phyloP scores from a whole-genome alignment of 2,888 invertebrate species.

The Chloromyia formosa region DNA sequence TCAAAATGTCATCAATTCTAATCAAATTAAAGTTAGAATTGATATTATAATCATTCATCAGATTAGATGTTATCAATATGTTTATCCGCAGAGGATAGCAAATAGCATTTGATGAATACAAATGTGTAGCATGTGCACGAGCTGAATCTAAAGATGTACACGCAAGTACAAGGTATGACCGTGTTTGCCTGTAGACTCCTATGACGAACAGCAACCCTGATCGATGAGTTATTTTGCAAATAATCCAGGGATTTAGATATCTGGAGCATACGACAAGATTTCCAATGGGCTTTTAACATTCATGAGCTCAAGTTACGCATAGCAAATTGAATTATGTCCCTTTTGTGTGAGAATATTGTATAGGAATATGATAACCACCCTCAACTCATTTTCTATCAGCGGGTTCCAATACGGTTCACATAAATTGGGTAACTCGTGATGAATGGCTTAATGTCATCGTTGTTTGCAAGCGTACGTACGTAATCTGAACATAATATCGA shows the following conservation, averaged over 20 bases:
- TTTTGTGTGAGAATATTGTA: too few relatives aligned
- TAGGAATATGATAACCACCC: too few relatives aligned
- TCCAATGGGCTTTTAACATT: conserved; percentile 1
- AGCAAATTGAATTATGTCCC: background rate
- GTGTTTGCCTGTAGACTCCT: background rate
- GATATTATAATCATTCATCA: background rate
- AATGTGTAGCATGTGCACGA: background rate
- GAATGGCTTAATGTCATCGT: too few relatives aligned
- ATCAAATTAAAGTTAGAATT: too few relatives aligned
- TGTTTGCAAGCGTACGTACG: too few relatives aligned
- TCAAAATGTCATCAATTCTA: too few relatives aligned
- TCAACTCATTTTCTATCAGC: too few relatives aligned
- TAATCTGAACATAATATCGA: too few relatives aligned
- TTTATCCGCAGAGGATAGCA: background rate
- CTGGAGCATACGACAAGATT: background rate
- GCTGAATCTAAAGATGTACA: background rate
- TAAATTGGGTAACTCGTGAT: too few relatives aligned
- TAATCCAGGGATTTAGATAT: conserved; percentile 30
- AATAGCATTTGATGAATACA: background rate
- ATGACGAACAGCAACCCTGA: background rate
- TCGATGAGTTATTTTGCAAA: conserved; percentile 7
- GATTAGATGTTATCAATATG: background rate
- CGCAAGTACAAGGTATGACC: background rate
- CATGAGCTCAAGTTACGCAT: background rate
- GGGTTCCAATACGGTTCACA: too few relatives aligned